A percentile compares a stretch with the other conserved stretches of the same genome.
Conservation (phyloP, 2,797 vertebrate genomes). For the Sylvia borin region DNA sequence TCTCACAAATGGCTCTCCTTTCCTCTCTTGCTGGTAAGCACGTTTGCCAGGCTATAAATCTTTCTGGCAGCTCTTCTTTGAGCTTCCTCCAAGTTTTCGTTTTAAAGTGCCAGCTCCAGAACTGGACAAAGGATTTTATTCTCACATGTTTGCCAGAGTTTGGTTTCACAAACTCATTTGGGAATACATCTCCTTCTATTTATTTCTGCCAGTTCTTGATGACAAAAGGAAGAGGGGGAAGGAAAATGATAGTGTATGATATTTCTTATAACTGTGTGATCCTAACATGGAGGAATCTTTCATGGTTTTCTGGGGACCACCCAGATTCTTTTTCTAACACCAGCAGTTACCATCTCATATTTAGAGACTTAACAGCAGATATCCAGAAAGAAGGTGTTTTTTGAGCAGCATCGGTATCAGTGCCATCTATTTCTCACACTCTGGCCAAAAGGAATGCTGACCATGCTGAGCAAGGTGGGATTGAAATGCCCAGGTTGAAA, state of each 20-base stretch:
- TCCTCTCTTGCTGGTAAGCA: not conserved
- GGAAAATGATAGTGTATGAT: not conserved
- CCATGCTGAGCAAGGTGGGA: not conserved
- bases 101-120: not conserved
- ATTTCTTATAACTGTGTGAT: not conserved
- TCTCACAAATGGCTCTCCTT: not conserved
- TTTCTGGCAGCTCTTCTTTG: slow-evolving; percentile 40
- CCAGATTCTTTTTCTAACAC: not conserved
- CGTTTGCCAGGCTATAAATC: not conserved
- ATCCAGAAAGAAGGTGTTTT: not conserved
- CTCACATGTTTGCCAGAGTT: not conserved
- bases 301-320: not conserved
- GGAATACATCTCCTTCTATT: not conserved
- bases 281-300: not conserved
- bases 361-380: not conserved
- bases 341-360: not conserved
- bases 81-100: slow-evolving; percentile 23
- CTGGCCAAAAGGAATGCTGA: not conserved
- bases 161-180: not conserved
- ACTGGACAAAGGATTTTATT: slow-evolving; percentile 11
- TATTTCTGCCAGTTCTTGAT: slow-evolving; percentile 12
- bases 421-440: not conserved
- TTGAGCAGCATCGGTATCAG: not conserved
- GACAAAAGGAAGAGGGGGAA: slow-evolving; percentile 12
- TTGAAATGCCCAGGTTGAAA: not conserved